These are phyloP conservation scores for Trachelipus rathkii DNA, from an alignment of 1,140 invertebrate genomes.

Conservation along the genomic window DNA sequence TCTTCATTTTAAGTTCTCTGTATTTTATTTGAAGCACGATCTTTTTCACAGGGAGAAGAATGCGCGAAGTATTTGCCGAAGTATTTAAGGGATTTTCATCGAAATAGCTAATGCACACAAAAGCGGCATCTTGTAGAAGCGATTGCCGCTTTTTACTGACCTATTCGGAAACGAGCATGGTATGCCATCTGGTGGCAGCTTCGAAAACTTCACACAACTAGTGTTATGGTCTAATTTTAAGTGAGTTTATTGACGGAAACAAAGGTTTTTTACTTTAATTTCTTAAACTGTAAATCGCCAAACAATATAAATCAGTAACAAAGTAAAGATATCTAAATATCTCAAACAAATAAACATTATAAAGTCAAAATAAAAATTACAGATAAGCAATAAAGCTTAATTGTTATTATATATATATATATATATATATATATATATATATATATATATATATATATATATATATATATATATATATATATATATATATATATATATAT, in stretches of 20 bases:
- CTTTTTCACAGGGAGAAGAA: neutral
- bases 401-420: too few relatives aligned
- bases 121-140: neutral
- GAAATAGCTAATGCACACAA: neutral
- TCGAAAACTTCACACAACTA: too few relatives aligned
- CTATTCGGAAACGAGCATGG: neutral
- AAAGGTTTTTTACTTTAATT: too few relatives aligned
- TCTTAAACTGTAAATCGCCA: too few relatives aligned
- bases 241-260: too few relatives aligned
- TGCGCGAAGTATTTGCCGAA: neutral
- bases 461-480: constrained; percentile 15
- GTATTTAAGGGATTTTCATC: neutral
- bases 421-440: neutral
- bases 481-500: constrained; percentile 14
- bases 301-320: too few relatives aligned
- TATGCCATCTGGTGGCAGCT: neutral
- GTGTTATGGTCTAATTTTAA: too few relatives aligned
- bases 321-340: too few relatives aligned
- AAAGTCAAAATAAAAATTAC: too few relatives aligned
- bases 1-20: neutral
- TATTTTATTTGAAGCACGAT: neutral
- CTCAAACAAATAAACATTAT: too few relatives aligned
- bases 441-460: constrained; percentile 12
- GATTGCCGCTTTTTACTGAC: constrained; percentile 2
- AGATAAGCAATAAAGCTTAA: too few relatives aligned